These are phyloP conservation scores for Nymphalis io DNA, from an alignment of 1,140 invertebrate genomes.

Conservation along the genomic window DNA sequence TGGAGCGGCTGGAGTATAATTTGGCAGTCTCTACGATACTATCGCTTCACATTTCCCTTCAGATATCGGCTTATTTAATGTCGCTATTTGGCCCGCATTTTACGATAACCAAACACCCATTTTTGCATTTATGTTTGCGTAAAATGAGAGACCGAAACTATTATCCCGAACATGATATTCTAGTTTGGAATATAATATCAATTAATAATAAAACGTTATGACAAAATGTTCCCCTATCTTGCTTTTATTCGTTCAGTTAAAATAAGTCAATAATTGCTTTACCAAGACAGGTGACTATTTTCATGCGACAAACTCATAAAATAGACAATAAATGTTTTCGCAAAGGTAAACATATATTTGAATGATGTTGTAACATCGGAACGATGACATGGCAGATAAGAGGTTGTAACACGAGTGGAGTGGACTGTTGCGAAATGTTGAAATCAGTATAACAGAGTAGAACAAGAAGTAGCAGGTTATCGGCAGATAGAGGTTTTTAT, in stretches of 20 bases:
- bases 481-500: no score
- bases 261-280: no score
- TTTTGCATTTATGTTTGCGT: slow-evolving; percentile 43
- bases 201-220: neutral
- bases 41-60: slow-evolving; percentile 59
- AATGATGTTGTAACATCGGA: no score
- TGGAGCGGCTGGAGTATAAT: slow-evolving; percentile 65
- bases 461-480: no score
- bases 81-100: slow-evolving; percentile 58
- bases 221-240: neutral
- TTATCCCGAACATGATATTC: neutral
- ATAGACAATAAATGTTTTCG: no score
- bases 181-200: neutral
- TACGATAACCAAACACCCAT: slow-evolving; percentile 50
- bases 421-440: no score
- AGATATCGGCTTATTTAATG: slow-evolving; percentile 71
- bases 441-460: no score
- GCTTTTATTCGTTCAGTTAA: neutral
- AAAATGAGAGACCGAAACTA: slow-evolving; percentile 10
- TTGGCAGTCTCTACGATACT: slow-evolving; percentile 66
- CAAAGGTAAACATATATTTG: no score
- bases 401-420: no score
- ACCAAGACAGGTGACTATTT: no score
- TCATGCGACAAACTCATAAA: no score
- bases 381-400: no score